A percentile compares a stretch with the other conserved stretches of the same genome.
These are phyloP conservation scores for Athene cunicularia DNA, from an alignment of 2,113 vertebrate species.

Conservation along the genomic window DNA sequence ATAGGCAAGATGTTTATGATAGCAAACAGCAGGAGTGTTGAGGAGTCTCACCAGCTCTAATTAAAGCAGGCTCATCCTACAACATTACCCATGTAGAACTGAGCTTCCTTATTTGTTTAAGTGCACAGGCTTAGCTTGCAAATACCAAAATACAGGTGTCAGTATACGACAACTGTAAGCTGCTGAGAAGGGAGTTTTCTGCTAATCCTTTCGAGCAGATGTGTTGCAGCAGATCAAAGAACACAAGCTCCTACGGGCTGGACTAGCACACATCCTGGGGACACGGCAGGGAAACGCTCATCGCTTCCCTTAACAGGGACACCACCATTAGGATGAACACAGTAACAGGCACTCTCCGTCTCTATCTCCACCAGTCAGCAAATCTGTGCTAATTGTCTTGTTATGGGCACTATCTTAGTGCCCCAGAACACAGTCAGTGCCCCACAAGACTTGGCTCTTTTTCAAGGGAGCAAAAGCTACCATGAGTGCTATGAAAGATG, in stretches of 20 bases:
- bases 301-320: neutral
- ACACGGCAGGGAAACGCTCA: neutral
- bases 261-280: neutral
- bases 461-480: neutral
- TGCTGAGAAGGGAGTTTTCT: slow-evolving; percentile 57
- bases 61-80: slow-evolving; percentile 67
- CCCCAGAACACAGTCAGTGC: neutral
- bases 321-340: neutral
- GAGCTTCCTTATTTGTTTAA: slow-evolving; percentile 59
- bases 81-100: slow-evolving; percentile 62
- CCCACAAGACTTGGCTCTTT: neutral
- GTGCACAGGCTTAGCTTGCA: slow-evolving; percentile 39
- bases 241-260: neutral
- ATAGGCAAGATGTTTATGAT: slow-evolving; percentile 59
- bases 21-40: slow-evolving; percentile 58
- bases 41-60: slow-evolving; percentile 64
- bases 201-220: slow-evolving; percentile 48
- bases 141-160: slow-evolving; percentile 68
- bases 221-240: slow-evolving; percentile 47
- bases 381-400: neutral
- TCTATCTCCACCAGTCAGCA: neutral
- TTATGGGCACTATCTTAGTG: neutral
- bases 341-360: fast-evolving
- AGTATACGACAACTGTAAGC: slow-evolving; percentile 31
- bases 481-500: neutral